Base-by-base conservation (phyloP, 2,888 invertebrate genomes). In the Teleogryllus oceanicus region DNA sequence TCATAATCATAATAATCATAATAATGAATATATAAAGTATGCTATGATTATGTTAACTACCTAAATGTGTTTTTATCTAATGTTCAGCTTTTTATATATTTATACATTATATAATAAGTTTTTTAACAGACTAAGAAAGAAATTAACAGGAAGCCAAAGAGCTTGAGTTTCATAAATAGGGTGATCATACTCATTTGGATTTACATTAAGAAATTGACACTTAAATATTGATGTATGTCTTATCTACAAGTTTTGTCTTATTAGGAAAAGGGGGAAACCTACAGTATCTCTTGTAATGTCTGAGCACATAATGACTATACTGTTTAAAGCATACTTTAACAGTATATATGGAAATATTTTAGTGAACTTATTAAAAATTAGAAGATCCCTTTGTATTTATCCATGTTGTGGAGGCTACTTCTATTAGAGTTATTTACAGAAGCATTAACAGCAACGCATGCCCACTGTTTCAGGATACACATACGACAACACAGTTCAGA, bases 111-210 rank as follows among this genome's bases (percentile, higher is more conserved):
- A 81, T 79, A 81, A 78, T 78, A 80, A 80, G 80, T 80, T 51
- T 81, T 80, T 81, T 81, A 82, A 82, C 82, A 82, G 82, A 82
- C 82, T 82, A 79, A 80, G 82, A 82, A 82, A 81, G 81, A 82
- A 82, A 82, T 78, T 78, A 81, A 81, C 80, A 80, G 81, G 82
- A 82, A 82, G 81, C 80, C 80, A 78, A 74, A 79, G 78, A 75
- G 49, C 74, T 79, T 80, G 50, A 75, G 74, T 50, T 79, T 80
- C 79, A 76, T 77, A 74, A 78, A 80, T 79, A 80, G 80, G 78
- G 78, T 80, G 80, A 80, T 76, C 80, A 74, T 62, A 62, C 62
- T 62, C n/a, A n/a, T 62, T 62, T n/a, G 62, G 62, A 62, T 62
- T 13, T 62, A 62, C 62, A 62, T 62, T 62, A 62, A 62, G 62